Percentiles rank a stretch among this genome's conserved stretches.
Conservation (phyloP, 30 jellyfish, hydroid and myxozoan species). For the Pelagia noctiluca region DNA sequence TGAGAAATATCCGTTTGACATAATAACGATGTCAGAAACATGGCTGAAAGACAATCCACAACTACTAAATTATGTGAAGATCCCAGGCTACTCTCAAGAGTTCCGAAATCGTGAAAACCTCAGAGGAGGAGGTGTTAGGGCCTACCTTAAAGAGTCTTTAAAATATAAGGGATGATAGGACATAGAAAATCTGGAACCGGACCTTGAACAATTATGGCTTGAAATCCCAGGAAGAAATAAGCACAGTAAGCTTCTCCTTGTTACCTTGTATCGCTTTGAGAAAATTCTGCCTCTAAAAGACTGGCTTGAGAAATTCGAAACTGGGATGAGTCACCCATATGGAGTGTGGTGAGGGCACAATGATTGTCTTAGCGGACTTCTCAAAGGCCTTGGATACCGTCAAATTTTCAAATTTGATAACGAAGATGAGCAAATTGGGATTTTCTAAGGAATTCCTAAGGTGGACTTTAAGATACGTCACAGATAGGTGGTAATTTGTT, state of each 20-base stretch:
- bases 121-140: constrained; percentile 81
- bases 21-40: constrained; percentile 67
- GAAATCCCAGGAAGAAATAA: constrained; percentile 71
- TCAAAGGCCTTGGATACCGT: too few relatives aligned
- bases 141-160: constrained; percentile 55
- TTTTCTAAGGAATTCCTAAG: constrained; percentile 38
- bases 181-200: constrained; percentile 56
- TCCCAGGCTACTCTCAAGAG: constrained; percentile 69
- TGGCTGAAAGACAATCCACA: constrained; percentile 80
- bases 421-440: too few relatives aligned
- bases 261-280: constrained; percentile 64
- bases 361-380: constrained; percentile 72
- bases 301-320: constrained; percentile 59
- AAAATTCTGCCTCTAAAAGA: constrained; percentile 49
- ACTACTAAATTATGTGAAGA: constrained; percentile 51
- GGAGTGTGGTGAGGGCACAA: constrained; percentile 63
- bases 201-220: constrained; percentile 61
- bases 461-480: constrained; percentile 51
- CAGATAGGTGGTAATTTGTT: too few relatives aligned
- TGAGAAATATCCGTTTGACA: constrained; percentile 65
- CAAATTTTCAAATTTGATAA: too few relatives aligned
- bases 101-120: constrained; percentile 61
- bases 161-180: constrained; percentile 59
- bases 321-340: constrained; percentile 31
- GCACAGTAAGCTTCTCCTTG: constrained; percentile 66